Base-by-base conservation (phyloP, 2,797 vertebrate genomes). In the Sparus aurata region DNA sequence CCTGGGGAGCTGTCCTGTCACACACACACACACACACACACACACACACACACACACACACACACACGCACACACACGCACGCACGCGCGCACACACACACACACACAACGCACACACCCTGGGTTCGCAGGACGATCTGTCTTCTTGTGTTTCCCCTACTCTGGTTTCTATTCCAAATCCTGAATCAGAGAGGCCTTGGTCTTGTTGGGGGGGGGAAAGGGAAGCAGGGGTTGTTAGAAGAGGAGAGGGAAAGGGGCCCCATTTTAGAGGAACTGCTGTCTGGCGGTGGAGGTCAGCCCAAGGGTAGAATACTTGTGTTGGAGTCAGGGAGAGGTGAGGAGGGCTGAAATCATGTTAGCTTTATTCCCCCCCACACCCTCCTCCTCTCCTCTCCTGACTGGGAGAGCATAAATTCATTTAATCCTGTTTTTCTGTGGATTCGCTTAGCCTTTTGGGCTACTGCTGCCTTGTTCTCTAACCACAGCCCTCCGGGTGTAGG, bases 301-400 rank as follows among this genome's bases (percentile, higher is more conserved):
- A 95, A 95, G 95, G 95, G 94, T 94, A 96, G 93, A 95, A 96
- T 95, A 93, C 91, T 95, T 95, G 92, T 88, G 87, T 82, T 86
- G 90, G 94, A 96, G 95, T 96, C 95, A 96, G 87, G 20, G 77
- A 94, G 94, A 96, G 95, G 95, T 96, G 95, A 96, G 91, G 85
- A 87, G 91, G 93, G 91, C 93, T 94, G 93, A 94, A 96, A 95
- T 95, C 92, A 94, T 90, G 95, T 95, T 96, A 95, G 91, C 91
- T 94, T 94, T 93, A 94, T 94, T 89, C 84, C 81, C 74, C 84
- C 74, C 78, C n/a, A 45, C 15, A 83, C 16, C 25, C 60, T 63
- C 79, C 72, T 66, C 67, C 67, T 74, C 89, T 74, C 79, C 73
- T 90, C 90, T 87, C 82, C 87, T 85, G 80, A 93, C 91, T 90